Evolutionary conservation across 2,797 vertebrate species (phyloP).

Genomic region (Aphelocoma californica): DNA sequence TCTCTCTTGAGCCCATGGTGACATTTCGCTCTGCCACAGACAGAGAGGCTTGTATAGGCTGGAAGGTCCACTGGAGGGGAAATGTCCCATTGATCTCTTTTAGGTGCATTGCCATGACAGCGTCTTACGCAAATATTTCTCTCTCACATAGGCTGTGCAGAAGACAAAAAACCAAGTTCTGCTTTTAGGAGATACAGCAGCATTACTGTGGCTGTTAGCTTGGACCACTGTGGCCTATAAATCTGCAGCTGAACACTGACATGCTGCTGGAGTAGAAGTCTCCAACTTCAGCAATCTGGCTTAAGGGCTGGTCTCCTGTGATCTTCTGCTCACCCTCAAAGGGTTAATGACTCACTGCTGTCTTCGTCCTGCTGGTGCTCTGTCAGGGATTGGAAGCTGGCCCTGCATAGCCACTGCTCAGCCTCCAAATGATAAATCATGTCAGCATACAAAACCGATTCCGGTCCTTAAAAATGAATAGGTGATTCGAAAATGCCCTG

Average conservation of each 20-base stretch:
- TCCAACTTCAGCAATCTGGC: not conserved
- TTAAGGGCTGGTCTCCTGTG: not conserved
- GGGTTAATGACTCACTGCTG: not conserved
- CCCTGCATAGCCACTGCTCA: not conserved
- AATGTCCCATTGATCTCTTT: not conserved
- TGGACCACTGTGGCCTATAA: not conserved
- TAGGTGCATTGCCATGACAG: not conserved
- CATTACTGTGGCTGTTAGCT: not conserved
- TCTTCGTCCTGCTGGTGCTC: not conserved
- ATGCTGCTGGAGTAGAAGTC: not conserved
- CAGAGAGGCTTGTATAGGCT: not conserved
- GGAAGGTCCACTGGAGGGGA: not conserved
- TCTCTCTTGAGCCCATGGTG: not conserved
- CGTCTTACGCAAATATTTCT: not conserved
- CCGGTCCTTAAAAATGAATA: conserved; percentile 58
- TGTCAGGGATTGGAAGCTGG: conserved; percentile 16
- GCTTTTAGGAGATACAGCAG: not conserved
- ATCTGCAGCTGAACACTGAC: not conserved
- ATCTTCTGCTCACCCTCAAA: not conserved
- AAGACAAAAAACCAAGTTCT: not conserved
- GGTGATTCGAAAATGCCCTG: conserved; percentile 58
- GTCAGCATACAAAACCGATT: conserved; percentile 53
- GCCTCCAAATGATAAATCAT: conserved; percentile 53
- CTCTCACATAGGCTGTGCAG: not conserved
- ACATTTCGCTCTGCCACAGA: not conserved